Percentiles rank a stretch among this genome's conserved stretches.
Conservation (phyloP, 64 coral and sea anemone species). For the Dendrophyllia cribrosa region DNA sequence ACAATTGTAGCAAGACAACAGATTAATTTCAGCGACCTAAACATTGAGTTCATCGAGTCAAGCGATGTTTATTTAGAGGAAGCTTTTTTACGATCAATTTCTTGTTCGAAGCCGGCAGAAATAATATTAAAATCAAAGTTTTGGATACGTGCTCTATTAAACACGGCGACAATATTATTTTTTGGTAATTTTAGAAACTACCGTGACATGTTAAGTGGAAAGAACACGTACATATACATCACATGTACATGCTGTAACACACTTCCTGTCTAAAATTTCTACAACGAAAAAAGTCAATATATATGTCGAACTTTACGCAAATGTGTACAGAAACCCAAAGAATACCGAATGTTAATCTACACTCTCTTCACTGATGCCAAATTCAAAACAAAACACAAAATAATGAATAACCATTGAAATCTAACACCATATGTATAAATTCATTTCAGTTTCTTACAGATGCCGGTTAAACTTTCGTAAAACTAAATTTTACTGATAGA, state of each 20-base stretch:
- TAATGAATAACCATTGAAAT: constrained; percentile 25
- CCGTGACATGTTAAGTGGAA: background rate
- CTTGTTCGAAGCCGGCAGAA: background rate
- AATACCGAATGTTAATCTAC: background rate
- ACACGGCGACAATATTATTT: background rate
- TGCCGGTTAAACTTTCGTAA: background rate
- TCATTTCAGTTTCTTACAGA: constrained; percentile 1
- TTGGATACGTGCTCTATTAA: background rate
- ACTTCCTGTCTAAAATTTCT: background rate
- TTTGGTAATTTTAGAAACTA: background rate
- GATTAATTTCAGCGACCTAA: background rate
- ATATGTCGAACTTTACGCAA: background rate
- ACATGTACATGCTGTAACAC: background rate
- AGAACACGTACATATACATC: background rate
- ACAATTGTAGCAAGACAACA: background rate
- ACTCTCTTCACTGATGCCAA: background rate
- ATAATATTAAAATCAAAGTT: background rate
- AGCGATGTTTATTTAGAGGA: background rate
- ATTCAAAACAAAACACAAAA: constrained; percentile 28
- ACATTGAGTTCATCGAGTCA: background rate
- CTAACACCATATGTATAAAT: background rate
- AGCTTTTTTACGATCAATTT: background rate
- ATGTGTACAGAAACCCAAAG: background rate
- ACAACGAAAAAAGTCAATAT: background rate
- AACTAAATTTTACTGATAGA: background rate